Base-by-base conservation (phyloP, 2,113 vertebrate species). In the Bubo scandiacus region DNA sequence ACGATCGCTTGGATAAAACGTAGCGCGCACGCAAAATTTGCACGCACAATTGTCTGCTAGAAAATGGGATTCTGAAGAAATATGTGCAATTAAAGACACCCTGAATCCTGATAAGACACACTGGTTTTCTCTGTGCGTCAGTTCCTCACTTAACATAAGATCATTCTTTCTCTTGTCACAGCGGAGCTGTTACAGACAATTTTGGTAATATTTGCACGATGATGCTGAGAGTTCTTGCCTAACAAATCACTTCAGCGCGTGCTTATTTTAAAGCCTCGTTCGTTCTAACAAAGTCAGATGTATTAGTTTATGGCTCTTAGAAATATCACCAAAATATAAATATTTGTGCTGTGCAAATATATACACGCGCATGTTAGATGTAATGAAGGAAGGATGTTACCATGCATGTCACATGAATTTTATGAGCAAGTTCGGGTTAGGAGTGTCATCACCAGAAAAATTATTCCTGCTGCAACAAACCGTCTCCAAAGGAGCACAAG, bases 1-100 rank as follows among this genome's bases (percentile, higher is more conserved):
- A 12, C 5, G 1, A 43, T 42, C 6, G 0, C 42, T 58, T 1
- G 10, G 67, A 26, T 62, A 29, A 68, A 74, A 55, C 2, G 4
- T 10, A 51, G 42, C 71, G n/a, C 71, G 26, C 34, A 29, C 8
- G 0, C 6, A 2, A 6, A 29, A 58, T 27, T 17, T 55, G 49
- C 59, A 62, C 1, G 0, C 40, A 11, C 8, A 1, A 32, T 74
- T 38, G 3, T 10, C 17, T 63, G 61, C 27, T 34, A 73, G 63
- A 38, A 71, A 88, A 58, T 0, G 3, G 43, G 45, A 49, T 78
- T 54, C 38, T 32, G 81, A 58, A 43, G 78, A 85, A 82, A 68
- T 12, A 23, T 4, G 8, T 25, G 42, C 54, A 15, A 34, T 6
- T 52, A 38, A 88, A 55, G 54, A 1, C 70, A 36, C 6, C 26